Conservation (phyloP, 2,888 invertebrate genomes). For the Spisula subtruncata region DNA sequence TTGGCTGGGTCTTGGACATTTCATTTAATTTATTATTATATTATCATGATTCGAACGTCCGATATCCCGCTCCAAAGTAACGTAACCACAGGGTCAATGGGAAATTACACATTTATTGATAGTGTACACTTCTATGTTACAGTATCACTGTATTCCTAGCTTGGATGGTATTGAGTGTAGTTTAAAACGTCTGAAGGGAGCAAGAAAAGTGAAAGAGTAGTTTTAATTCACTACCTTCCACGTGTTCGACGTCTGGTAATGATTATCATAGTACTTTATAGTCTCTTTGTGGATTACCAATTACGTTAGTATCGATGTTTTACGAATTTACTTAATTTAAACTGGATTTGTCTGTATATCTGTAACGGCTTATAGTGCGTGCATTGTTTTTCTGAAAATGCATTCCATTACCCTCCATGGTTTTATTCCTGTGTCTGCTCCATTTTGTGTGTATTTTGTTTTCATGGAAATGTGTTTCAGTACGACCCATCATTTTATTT, state of each 20-base stretch:
- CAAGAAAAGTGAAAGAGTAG: background rate
- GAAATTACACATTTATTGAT: no score
- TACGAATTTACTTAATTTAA: conserved; percentile 8
- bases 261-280: background rate
- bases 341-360: background rate
- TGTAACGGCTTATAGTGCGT: background rate
- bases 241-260: background rate
- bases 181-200: background rate
- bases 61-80: no score
- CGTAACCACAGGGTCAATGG: background rate
- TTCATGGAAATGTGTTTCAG: no score
- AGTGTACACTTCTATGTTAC: no score
- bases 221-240: conserved; percentile 4
- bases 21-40: no score
- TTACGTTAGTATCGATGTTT: background rate
- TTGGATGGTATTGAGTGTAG: background rate
- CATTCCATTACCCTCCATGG: background rate
- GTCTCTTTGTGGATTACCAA: conserved; percentile 2
- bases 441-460: no score
- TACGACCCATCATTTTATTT: no score
- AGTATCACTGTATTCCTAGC: background rate
- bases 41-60: no score
- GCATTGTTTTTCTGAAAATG: background rate
- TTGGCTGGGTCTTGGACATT: no score
- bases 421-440: background rate